These are phyloP conservation scores for Triplophysa yarkandensis DNA, from an alignment of 2,797 vertebrate species.

Conservation along the genomic window DNA sequence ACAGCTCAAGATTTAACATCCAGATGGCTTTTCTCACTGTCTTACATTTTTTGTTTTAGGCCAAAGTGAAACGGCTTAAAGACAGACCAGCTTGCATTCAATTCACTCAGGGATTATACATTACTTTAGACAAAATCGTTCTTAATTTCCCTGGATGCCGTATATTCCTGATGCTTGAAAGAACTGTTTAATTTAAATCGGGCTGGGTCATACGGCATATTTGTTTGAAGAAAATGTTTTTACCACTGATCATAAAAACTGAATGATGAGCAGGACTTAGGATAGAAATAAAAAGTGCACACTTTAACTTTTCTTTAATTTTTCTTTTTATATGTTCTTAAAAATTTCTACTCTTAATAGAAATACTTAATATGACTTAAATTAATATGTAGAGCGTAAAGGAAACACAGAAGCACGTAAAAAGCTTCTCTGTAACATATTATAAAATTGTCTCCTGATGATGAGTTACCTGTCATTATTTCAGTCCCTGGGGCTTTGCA, in stretches of 20 bases:
- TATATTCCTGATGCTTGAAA: slow-evolving; percentile 33
- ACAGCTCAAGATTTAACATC: slow-evolving; percentile 32
- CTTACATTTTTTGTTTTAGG: slow-evolving; percentile 13
- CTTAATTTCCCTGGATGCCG: slow-evolving; percentile 28
- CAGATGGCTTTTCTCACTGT: slow-evolving; percentile 24
- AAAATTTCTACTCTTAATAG: not conserved
- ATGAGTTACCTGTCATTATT: slow-evolving; percentile 33
- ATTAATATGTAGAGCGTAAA: not conserved
- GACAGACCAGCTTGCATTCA: slow-evolving; percentile 27
- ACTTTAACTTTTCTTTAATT: not conserved
- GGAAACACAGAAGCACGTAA: slow-evolving; percentile 1
- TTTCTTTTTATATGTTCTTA: not conserved
- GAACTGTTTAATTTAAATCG: slow-evolving; percentile 23
- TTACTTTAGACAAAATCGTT: slow-evolving; percentile 39
- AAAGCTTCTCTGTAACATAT: slow-evolving; percentile 8
- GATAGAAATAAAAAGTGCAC: not conserved
- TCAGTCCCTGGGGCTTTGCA: slow-evolving; percentile 37
- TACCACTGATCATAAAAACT: not conserved
- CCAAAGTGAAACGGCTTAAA: slow-evolving; percentile 25
- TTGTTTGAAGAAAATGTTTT: slow-evolving; percentile 1
- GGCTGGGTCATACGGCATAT: slow-evolving; percentile 6
- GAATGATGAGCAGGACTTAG: too few relatives aligned
- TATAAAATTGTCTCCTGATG: slow-evolving; percentile 30
- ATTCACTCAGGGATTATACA: slow-evolving; percentile 26
- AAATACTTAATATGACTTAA: not conserved